Percentiles rank a stretch among this genome's conserved stretches.
Evolutionary conservation across 1,140 invertebrate genomes (phyloP).

Genomic region (Diorhabda carinulata): DNA sequence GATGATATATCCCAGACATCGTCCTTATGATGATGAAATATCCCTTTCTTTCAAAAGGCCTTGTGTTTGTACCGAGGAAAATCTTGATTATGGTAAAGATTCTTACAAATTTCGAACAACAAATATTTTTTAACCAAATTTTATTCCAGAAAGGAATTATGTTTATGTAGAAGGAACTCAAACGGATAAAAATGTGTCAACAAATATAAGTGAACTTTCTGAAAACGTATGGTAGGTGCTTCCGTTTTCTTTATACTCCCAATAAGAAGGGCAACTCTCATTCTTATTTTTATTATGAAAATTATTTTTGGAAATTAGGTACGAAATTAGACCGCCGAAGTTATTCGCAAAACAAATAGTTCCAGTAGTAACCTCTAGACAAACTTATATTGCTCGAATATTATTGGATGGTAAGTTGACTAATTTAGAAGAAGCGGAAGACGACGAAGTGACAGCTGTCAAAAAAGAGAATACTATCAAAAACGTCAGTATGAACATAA

Average conservation of each 20-base stretch:
- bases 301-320: not conserved
- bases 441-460: not conserved
- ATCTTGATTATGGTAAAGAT: not conserved
- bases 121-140: not conserved
- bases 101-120: not conserved
- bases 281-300: no score
- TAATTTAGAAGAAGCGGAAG: not conserved
- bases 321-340: constrained; percentile 1
- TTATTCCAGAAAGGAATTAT: constrained; percentile 2
- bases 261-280: no score
- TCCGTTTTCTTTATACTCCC: no score
- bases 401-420: constrained; percentile 4
- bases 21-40: not conserved
- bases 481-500: constrained; percentile 12
- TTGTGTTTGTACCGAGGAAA: not conserved
- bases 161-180: constrained; percentile 10
- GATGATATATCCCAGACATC: not conserved
- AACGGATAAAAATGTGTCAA: constrained; percentile 1
- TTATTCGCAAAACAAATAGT: not conserved
- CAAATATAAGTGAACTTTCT: not conserved
- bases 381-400: constrained; percentile 9
- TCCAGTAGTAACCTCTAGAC: constrained; percentile 3
- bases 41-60: not conserved
- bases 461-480: constrained; percentile 3
- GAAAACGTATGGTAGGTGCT: constrained; percentile 8